Percentiles rank a stretch among this genome's conserved stretches.
Conservation (phyloP, 2,888 invertebrate genomes). For the Caradrina clavipalpis region DNA sequence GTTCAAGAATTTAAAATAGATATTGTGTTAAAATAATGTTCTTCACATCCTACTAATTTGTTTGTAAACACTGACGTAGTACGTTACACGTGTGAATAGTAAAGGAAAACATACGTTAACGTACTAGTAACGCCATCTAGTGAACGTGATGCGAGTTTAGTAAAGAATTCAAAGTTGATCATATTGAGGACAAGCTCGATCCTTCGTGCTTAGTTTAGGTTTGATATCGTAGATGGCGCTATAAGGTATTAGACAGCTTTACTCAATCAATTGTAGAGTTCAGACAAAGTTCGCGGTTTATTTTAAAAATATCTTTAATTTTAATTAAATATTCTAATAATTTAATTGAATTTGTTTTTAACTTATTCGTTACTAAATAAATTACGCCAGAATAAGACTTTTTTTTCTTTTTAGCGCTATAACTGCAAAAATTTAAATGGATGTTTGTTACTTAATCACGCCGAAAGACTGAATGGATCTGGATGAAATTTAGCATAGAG, state of each 20-base stretch:
- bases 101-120: not conserved
- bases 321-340: too few species aligned
- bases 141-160: not conserved
- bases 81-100: constrained; percentile 46
- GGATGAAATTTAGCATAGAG: too few species aligned
- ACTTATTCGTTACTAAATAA: too few species aligned
- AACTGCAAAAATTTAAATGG: too few species aligned
- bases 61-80: constrained; percentile 60
- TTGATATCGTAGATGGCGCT: constrained; percentile 47
- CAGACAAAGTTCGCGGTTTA: too few species aligned
- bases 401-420: too few species aligned
- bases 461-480: too few species aligned
- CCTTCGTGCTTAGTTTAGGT: constrained; percentile 23
- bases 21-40: constrained; percentile 10
- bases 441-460: too few species aligned
- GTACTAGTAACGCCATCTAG: constrained; percentile 50
- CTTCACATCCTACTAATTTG: constrained; percentile 48
- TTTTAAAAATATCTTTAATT: not conserved
- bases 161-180: constrained; percentile 18
- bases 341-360: too few species aligned
- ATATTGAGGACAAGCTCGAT: constrained; percentile 1
- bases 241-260: not conserved
- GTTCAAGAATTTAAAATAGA: not conserved
- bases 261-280: constrained; percentile 3
- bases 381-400: too few species aligned